Evolutionary conservation across 1,140 invertebrate species (phyloP), one percentile per base, ranked within the genome.

Genomic region (Hycleus phaleratus): DNA sequence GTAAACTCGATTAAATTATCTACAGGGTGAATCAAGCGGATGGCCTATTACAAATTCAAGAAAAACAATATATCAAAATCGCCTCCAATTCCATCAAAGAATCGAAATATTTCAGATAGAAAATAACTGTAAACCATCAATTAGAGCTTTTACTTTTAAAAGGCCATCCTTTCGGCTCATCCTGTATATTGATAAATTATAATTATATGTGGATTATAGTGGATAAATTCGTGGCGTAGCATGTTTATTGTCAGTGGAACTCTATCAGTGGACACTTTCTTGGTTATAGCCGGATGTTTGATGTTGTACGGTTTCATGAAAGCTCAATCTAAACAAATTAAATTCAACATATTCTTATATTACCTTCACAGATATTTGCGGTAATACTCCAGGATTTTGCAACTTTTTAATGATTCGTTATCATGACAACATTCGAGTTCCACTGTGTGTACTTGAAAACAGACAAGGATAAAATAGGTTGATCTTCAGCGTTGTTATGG

Each of bases 201-300:
- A 18, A 18, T 18, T 18, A 61, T 61, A 44, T 55, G 59, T 53
- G 38, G 46, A 43, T 63, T 68, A 46, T 54, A 77, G 75, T 77
- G 70, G 71, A 7, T 64, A 0, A 38, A 62, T 12, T 69, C 68
- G 7, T 64, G 61, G 38, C 48, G 65, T 11, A 64, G 71, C n/a
- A 58, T 75, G 58, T 71, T 73, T 59, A 62, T 79, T 43, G 56
- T 68, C 25, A 51, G 74, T 59, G 79, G 70, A 44, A 61, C 69
- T 49, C 58, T 81, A 51, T 49, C 80, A 49, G 75, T 84, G 39
- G 80, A 81, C 59, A 80, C 81, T 3, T 83, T 84, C 65, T 77
- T 83, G 8, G 61, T 78, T 5, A 63, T 83, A 25, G 79, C 77
- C 61, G 82, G 81, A 9, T 51, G 79, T 9, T 69, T 85, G 0